Conservation (phyloP, 2,113 vertebrate species). For the Toxotes jaculatrix region DNA sequence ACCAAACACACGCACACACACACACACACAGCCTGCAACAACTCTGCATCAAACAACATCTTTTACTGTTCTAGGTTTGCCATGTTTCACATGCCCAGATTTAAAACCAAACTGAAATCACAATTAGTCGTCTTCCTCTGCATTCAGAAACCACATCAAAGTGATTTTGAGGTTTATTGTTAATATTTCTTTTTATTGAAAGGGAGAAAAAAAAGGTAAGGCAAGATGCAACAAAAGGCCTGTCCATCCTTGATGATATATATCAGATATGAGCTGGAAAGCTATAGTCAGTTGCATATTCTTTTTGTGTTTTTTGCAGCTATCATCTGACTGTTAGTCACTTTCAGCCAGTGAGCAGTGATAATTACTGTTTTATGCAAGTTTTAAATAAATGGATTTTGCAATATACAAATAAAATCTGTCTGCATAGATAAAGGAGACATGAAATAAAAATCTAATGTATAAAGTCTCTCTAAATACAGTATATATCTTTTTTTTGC, state of each 20-base stretch:
- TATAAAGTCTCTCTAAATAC: no score
- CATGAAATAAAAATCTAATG: no score
- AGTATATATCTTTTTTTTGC: no score
- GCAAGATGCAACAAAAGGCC: neutral
- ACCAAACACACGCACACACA: slow-evolving; percentile 14
- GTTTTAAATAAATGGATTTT: neutral
- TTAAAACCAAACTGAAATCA: neutral
- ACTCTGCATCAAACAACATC: neutral
- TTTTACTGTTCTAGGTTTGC: neutral
- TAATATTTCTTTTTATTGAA: neutral
- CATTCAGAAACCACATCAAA: neutral
- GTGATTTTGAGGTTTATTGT: neutral
- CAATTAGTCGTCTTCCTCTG: neutral
- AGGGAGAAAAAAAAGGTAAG: neutral
- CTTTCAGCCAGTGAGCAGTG: neutral
- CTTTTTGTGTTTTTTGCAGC: neutral
- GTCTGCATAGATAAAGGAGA: no score
- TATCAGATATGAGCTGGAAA: neutral
- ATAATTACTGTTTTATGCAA: neutral
- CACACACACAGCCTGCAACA: neutral
- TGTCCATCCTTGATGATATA: neutral
- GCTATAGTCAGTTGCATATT: neutral
- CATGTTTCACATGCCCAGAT: neutral
- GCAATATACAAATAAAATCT: no score
- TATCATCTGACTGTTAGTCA: neutral